These are phyloP conservation scores for Phthorimaea operculella DNA, from an alignment of 1,140 invertebrate species.

Conservation along the genomic window DNA sequence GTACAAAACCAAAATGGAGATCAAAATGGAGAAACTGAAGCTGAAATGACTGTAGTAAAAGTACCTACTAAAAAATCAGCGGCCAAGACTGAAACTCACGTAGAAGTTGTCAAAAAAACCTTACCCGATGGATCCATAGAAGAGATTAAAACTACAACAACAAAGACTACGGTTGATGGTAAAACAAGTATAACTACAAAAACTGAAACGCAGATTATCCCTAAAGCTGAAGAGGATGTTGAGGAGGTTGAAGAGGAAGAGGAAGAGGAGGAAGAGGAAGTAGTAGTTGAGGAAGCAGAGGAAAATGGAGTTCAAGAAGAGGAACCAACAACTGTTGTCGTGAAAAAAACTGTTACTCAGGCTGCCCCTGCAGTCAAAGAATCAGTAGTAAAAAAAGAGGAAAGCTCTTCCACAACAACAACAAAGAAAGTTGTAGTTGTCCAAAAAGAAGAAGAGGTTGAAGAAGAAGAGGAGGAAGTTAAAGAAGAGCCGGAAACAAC, in stretches of 20 bases:
- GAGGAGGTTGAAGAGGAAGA: slow-evolving; percentile 34
- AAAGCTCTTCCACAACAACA: slow-evolving; percentile 27
- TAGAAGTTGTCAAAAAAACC: slow-evolving; percentile 52
- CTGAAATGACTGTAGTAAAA: slow-evolving; percentile 46
- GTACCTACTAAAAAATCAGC: slow-evolving; percentile 51
- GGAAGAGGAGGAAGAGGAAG: slow-evolving; percentile 14
- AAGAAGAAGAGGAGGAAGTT: slow-evolving; percentile 19
- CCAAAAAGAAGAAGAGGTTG: slow-evolving; percentile 21
- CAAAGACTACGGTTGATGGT: slow-evolving; percentile 54
- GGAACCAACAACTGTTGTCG: slow-evolving; percentile 6
- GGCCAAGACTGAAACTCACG: slow-evolving; percentile 55
- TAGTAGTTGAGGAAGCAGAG: slow-evolving; percentile 15
- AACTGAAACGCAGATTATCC: slow-evolving; percentile 49
- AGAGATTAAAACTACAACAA: slow-evolving; percentile 56
- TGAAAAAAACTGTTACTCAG: slow-evolving; percentile 15
- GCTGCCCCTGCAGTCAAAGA: slow-evolving; percentile 12
- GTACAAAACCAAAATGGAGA: slow-evolving; percentile 22
- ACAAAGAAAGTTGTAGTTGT: slow-evolving; percentile 30
- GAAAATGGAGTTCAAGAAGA: slow-evolving; percentile 25
- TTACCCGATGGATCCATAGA: slow-evolving; percentile 52
- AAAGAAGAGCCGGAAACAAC: slow-evolving; percentile 14
- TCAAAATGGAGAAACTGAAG: slow-evolving; percentile 46
- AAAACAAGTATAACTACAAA: slow-evolving; percentile 52
- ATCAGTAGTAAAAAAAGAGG: slow-evolving; percentile 20
- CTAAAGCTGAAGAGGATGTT: slow-evolving; percentile 38